A percentile compares a stretch with the other conserved stretches of the same genome.
Conservation (phyloP, 2,888 invertebrate genomes). For the Drepanosiphum platanoidis region DNA sequence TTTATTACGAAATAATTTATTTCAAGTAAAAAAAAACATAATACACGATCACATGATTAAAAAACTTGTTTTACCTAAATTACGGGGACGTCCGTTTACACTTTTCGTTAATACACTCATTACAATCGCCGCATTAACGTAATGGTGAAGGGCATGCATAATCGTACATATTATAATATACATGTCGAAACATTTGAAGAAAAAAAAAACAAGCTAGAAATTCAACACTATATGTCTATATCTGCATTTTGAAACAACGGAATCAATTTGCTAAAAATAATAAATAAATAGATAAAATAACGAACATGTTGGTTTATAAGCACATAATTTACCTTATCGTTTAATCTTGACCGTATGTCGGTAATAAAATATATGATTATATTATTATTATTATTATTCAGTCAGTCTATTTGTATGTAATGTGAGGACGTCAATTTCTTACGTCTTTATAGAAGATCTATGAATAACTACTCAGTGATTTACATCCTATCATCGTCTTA, state of each 20-base stretch:
- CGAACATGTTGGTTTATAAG: background rate
- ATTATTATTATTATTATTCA: background rate
- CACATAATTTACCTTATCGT: conserved; percentile 17
- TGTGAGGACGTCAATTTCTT: conserved; percentile 36
- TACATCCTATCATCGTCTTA: background rate
- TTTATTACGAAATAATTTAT: conserved; percentile 19
- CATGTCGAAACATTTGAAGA: background rate
- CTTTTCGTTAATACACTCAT: conserved; percentile 16
- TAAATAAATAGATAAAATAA: background rate
- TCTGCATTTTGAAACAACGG: background rate
- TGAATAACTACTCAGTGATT: background rate
- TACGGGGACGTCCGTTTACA: conserved; percentile 29
- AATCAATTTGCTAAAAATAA: conserved; percentile 44
- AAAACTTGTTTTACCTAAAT: conserved; percentile 31
- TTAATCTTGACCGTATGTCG: conserved; percentile 41
- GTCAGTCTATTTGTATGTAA: conserved; percentile 20
- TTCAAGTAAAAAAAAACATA: background rate
- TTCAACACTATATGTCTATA: conserved; percentile 6
- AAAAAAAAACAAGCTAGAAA: conserved; percentile 15
- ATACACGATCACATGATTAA: background rate
- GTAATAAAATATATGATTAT: conserved; percentile 33
- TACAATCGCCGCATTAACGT: background rate
- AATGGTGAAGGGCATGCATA: background rate
- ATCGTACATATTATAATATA: background rate
- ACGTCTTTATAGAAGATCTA: conserved; percentile 26